Percentiles rank a stretch among this genome's conserved stretches.
phyloP scores from a whole-genome alignment of 2,888 invertebrate species.

The Parnassius glacialis region DNA sequence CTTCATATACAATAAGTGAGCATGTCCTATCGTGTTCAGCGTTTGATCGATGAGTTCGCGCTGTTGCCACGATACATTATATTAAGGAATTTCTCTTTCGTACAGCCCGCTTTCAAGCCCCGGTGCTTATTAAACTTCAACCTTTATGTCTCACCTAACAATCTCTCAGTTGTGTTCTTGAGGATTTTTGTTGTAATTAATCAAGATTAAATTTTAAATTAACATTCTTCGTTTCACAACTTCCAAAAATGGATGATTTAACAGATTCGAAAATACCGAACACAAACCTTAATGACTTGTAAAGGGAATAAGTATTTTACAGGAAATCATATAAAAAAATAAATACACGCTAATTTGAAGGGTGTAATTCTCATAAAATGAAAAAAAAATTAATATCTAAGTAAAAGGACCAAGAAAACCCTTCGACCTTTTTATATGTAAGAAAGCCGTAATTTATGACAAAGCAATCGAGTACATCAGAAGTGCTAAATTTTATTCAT shows the following conservation, averaged over 20 bases:
- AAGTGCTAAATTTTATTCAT: slow-evolving; percentile 25
- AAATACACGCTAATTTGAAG: too few species aligned
- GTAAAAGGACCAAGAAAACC: slow-evolving; percentile 9
- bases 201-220: slow-evolving; percentile 51
- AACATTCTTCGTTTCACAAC: slow-evolving; percentile 39
- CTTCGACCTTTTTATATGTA: not conserved
- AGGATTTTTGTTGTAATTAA: slow-evolving; percentile 54
- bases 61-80: slow-evolving; percentile 58
- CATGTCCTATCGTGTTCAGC: slow-evolving; percentile 37
- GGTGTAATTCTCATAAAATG: too few species aligned
- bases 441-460: slow-evolving; percentile 19
- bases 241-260: slow-evolving; percentile 37
- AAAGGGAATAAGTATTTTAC: too few species aligned
- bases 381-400: not conserved
- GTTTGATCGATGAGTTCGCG: slow-evolving; percentile 67
- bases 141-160: slow-evolving; percentile 42
- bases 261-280: not conserved
- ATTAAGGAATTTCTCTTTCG: slow-evolving; percentile 43
- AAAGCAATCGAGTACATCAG: slow-evolving; percentile 21
- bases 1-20: slow-evolving; percentile 31
- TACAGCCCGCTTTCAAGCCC: slow-evolving; percentile 32
- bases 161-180: slow-evolving; percentile 54
- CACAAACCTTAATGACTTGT: slow-evolving; percentile 29
- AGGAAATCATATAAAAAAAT: not conserved
- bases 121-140: slow-evolving; percentile 49